Conservation (phyloP, 2,113 vertebrate species). For the Oreochromis tanganicae region DNA sequence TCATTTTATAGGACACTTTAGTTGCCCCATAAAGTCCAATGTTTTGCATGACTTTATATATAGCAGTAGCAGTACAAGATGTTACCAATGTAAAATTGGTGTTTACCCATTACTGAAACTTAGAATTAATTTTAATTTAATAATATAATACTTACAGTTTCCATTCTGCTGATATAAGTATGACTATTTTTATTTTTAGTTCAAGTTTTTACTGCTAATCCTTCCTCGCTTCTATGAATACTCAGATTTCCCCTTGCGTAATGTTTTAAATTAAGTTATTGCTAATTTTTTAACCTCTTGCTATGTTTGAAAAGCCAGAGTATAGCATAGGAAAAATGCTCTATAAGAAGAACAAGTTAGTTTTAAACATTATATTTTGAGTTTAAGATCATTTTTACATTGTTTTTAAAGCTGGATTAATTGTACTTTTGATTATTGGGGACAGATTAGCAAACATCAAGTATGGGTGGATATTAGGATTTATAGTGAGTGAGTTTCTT, state of each 20-base stretch:
- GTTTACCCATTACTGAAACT: background rate
- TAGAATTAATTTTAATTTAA: background rate
- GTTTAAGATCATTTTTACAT: background rate
- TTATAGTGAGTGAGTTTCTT: background rate
- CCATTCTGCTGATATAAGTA: background rate
- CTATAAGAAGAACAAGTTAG: background rate
- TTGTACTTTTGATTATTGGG: background rate
- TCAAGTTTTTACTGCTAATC: background rate
- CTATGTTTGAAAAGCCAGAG: background rate
- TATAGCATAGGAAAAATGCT: background rate
- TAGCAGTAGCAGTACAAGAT: background rate
- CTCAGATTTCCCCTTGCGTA: fast-evolving
- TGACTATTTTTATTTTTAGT: background rate
- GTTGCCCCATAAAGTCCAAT: background rate
- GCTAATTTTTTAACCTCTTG: background rate
- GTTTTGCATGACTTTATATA: background rate
- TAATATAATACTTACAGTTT: background rate
- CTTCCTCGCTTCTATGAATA: background rate
- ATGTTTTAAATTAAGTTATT: background rate
- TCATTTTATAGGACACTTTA: background rate
- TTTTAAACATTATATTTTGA: background rate
- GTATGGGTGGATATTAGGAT: background rate
- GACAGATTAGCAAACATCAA: background rate
- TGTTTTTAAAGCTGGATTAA: background rate
- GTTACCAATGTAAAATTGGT: background rate